Base-by-base conservation (phyloP, 2,113 vertebrate genomes). In the Lutjanus erythropterus region DNA sequence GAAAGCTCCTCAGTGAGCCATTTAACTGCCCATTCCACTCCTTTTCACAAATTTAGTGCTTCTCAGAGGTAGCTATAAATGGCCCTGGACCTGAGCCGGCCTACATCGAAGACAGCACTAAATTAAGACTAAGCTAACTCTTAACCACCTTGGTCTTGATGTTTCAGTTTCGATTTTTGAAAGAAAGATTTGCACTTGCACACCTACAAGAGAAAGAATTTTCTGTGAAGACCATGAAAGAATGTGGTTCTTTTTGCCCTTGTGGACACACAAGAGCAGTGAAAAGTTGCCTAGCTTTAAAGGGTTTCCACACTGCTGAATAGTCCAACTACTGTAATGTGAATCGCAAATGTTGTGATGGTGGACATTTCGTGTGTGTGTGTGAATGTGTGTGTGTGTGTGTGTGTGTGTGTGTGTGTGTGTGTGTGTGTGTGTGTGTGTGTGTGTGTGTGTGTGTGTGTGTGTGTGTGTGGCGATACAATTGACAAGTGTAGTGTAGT, bases 41-140 rank as follows among this genome's bases (percentile, higher is more conserved):
- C 47, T 87, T 86, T 78, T 81, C 33, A 59, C 49, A 70, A 42
- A 91, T 91, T 91, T 83, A 91, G 37, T 68, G 74, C 42, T 73
- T 88, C 68, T 75, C 29, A 55, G 61, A 68, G 35, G 65, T 69
- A 71, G 75, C 83, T 70, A 81, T 85, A 79, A 91, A 86, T 44
- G 78, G 39, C 64, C 25, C 67, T 79, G 76, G 35, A 62, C 27
- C 69, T 81, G 58, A 81, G 80, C 44, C 47, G 31, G 64, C 52
- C 80, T 75, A 25, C 62, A 62, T 52, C 0, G 42, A 85, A 79
- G 67, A 76, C 4, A 1, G 31, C 64, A 71, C 29, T 87, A 79
- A 81, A 86, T 88, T 74, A 80, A 75, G 49, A 66, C 69, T 31
- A 71, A 84, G 39, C 68, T 41, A 71, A 76, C 33, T 9, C 16